Percentiles rank a stretch among this genome's conserved stretches.
Evolutionary conservation across 2,888 invertebrate species (phyloP).

Genomic region (Tipula confusa): DNA sequence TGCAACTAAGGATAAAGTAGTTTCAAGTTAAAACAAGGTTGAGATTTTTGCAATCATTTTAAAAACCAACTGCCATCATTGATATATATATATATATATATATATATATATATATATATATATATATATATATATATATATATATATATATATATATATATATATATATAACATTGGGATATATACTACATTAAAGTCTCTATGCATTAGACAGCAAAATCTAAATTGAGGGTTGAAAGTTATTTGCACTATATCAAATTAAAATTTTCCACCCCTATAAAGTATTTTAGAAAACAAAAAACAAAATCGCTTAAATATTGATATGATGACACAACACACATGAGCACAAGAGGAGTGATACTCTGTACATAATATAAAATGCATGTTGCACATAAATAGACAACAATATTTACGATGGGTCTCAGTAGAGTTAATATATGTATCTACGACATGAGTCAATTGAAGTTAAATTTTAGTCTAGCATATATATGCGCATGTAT

Average conservation of each 20-base stretch:
- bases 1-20: too few species aligned
- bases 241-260: not conserved
- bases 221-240: not conserved
- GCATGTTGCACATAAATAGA: not conserved
- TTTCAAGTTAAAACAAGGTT: too few species aligned
- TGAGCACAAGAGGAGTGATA: not conserved
- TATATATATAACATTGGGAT: too few species aligned
- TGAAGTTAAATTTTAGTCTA: not conserved
- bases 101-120: too few species aligned
- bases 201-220: not conserved
- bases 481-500: not conserved
- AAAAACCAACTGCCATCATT: too few species aligned
- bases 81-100: too few species aligned
- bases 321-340: conserved; percentile 20
- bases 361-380: not conserved
- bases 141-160: too few species aligned
- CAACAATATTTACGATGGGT: not conserved
- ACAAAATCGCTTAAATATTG: not conserved
- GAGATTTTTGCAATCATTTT: too few species aligned
- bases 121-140: too few species aligned
- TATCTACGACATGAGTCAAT: not conserved
- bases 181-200: not conserved
- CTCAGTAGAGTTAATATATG: not conserved
- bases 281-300: not conserved
- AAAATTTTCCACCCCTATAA: not conserved